phyloP scores from a whole-genome alignment of 2,113 vertebrate species.

The Apeltes quadracus region DNA sequence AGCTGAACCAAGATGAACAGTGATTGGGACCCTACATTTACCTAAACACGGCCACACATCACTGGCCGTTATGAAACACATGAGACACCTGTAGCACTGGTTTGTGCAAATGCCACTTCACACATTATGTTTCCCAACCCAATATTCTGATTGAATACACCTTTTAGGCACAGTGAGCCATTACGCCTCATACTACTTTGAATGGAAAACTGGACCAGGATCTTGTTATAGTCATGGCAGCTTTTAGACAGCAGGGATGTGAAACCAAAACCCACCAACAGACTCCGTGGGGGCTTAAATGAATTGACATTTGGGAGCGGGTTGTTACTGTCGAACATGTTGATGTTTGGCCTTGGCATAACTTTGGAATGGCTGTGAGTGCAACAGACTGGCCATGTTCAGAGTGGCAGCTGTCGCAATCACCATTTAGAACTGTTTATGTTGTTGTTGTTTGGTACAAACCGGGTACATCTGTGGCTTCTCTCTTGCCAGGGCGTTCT shows the following conservation, averaged over 20 bases:
- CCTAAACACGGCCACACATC: background rate
- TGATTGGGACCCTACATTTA: background rate
- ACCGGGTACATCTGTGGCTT: constrained; percentile 23
- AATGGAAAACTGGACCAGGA: background rate
- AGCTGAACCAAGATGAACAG: constrained; percentile 1
- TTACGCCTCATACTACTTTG: background rate
- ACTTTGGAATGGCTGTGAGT: constrained; percentile 1
- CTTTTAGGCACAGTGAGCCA: background rate
- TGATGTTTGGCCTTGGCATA: background rate
- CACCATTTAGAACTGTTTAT: constrained; percentile 20
- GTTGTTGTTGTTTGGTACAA: constrained; percentile 13
- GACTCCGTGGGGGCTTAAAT: background rate
- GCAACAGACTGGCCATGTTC: background rate
- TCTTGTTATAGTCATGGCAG: background rate
- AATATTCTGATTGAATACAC: background rate
- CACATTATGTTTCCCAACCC: background rate
- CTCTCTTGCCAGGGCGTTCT: constrained; percentile 4
- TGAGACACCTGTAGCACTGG: background rate
- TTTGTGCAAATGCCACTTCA: background rate
- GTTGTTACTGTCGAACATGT: background rate
- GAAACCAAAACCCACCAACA: background rate
- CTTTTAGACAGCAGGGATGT: constrained; percentile 4
- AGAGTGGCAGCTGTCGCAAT: constrained; percentile 19
- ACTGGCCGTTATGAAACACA: background rate
- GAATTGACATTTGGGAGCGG: background rate